These are phyloP conservation scores for Schizopygopsis malacanthus DNA, from an alignment of 2,797 vertebrate genomes.

Conservation along the genomic window DNA sequence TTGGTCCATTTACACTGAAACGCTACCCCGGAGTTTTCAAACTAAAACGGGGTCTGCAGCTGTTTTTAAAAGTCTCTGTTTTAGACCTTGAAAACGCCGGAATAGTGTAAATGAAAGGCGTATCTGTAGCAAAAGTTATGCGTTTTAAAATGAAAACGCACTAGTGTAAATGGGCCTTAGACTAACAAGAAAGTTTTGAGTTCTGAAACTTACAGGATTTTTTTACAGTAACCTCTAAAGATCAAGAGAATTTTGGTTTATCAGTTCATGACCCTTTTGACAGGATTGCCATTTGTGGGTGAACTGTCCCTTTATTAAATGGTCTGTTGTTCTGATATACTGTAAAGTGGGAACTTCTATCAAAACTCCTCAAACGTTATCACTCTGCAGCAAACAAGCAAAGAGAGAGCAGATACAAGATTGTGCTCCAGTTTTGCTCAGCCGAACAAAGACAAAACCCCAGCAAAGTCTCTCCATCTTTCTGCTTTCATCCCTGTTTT, in stretches of 20 bases:
- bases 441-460: conserved; percentile 40
- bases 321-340: conserved; percentile 2
- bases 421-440: conserved; percentile 26
- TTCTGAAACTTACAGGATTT: neutral
- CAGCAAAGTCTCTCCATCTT: conserved; percentile 47
- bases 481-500: conserved; percentile 47
- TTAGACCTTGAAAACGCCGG: too few relatives aligned
- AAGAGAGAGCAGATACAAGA: conserved; percentile 15
- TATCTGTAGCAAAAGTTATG: too few relatives aligned
- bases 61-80: too few relatives aligned
- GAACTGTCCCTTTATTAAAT: conserved; percentile 20
- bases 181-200: neutral
- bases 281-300: neutral
- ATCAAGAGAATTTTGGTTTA: neutral
- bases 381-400: conserved; percentile 6
- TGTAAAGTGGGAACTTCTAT: conserved; percentile 24
- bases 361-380: conserved; percentile 29
- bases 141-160: too few relatives aligned
- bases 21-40: too few relatives aligned
- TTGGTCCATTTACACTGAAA: too few relatives aligned
- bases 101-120: too few relatives aligned
- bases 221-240: neutral
- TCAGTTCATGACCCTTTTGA: neutral
- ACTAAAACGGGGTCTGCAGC: too few relatives aligned
- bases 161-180: neutral